Evolutionary conservation across 2,888 invertebrate genomes (phyloP).

Genomic region (Agonopterix subpropinquella): DNA sequence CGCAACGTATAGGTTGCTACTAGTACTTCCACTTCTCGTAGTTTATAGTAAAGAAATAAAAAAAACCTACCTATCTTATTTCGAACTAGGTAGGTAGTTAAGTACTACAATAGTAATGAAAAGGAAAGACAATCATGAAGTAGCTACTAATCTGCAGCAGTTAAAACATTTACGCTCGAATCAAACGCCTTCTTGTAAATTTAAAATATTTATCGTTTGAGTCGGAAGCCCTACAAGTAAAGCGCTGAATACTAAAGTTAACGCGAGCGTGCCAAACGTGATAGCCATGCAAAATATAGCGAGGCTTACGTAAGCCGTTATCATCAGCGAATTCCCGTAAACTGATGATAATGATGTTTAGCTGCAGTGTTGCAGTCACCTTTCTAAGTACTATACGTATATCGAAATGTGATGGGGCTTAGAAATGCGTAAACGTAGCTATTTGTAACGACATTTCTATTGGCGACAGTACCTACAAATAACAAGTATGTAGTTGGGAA

Average conservation of each 20-base stretch:
- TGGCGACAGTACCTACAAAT: not conserved
- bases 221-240: slow-evolving; percentile 29
- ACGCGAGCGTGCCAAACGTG: slow-evolving; percentile 36
- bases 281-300: slow-evolving; percentile 40
- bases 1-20: not conserved
- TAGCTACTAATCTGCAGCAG: too few species aligned
- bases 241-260: slow-evolving; percentile 41
- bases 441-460: not conserved
- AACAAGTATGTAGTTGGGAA: too few species aligned
- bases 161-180: too few species aligned
- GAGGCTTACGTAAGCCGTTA: slow-evolving; percentile 44
- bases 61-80: too few species aligned
- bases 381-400: not conserved
- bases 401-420: not conserved
- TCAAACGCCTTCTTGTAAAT: not conserved
- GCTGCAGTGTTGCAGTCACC: not conserved
- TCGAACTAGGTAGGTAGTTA: too few species aligned
- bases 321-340: slow-evolving; percentile 50
- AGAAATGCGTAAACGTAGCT: not conserved
- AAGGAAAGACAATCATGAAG: too few species aligned
- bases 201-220: slow-evolving; percentile 19
- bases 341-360: slow-evolving; percentile 25
- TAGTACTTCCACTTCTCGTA: not conserved
- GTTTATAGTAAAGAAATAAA: not conserved
- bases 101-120: too few species aligned